Evolutionary conservation across 2,797 vertebrate species (phyloP).

Genomic region (Darevskia nairensis): DNA sequence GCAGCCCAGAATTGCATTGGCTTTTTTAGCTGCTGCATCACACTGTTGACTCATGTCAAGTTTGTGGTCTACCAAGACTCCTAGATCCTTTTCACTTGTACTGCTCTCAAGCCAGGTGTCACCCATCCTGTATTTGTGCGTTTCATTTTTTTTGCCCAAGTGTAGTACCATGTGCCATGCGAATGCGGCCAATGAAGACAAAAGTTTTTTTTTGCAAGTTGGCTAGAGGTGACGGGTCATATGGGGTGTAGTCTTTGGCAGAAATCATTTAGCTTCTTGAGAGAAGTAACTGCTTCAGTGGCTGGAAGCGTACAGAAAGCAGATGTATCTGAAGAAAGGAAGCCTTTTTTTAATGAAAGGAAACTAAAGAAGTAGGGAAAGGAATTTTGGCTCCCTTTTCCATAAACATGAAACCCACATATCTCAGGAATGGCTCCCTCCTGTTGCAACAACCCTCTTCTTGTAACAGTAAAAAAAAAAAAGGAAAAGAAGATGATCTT

Average conservation of each 20-base stretch:
- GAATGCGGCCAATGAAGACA: not conserved
- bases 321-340: not conserved
- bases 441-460: not conserved
- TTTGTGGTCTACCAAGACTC: too few species aligned
- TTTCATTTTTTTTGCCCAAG: too few species aligned
- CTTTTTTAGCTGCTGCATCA: too few species aligned
- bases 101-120: too few species aligned
- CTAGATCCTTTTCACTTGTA: too few species aligned
- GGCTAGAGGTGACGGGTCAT: not conserved
- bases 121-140: too few species aligned
- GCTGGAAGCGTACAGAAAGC: constrained; percentile 12
- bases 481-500: not conserved
- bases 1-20: too few species aligned
- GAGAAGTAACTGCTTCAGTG: not conserved
- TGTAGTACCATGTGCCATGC: too few species aligned
- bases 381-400: constrained; percentile 5
- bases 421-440: constrained; percentile 28
- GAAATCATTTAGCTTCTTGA: constrained; percentile 1
- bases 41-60: too few species aligned
- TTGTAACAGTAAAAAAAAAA: not conserved
- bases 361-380: not conserved
- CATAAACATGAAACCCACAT: not conserved
- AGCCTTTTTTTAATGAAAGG: constrained; percentile 27
- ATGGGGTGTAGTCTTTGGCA: not conserved
- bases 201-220: constrained; percentile 5